Evolutionary conservation across 2,113 vertebrate genomes (phyloP).

Genomic region (Myiopsitta monachus): DNA sequence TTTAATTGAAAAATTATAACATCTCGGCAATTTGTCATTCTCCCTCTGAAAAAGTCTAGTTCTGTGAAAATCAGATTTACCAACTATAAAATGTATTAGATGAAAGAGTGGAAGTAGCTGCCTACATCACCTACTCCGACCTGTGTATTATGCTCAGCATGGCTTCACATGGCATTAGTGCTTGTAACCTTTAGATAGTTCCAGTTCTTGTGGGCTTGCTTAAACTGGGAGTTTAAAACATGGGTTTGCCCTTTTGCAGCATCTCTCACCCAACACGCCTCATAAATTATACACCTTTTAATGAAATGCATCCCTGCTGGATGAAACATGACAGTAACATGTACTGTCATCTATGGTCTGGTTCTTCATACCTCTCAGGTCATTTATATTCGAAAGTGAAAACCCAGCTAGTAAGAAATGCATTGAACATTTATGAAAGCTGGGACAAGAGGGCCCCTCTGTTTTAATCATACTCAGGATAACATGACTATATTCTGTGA

Average conservation of each 20-base stretch:
- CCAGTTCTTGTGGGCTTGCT: not conserved
- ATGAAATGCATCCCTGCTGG: not conserved
- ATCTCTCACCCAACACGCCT: not conserved
- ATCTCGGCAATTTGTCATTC: not conserved
- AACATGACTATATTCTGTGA: not conserved
- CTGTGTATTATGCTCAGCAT: not conserved
- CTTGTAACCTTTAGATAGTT: not conserved
- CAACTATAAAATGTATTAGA: not conserved
- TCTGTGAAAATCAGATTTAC: not conserved
- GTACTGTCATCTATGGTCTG: not conserved
- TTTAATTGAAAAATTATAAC: constrained; percentile 35
- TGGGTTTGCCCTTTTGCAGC: not conserved
- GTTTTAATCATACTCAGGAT: not conserved
- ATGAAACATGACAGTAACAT: not conserved
- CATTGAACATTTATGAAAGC: not conserved
- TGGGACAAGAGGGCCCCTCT: not conserved
- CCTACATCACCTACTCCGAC: not conserved
- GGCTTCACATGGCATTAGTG: fast-evolving
- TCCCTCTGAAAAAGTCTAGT: not conserved
- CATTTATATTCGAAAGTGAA: not conserved
- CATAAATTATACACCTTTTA: not conserved
- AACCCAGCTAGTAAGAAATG: not conserved
- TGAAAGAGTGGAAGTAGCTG: not conserved
- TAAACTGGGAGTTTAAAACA: not conserved
- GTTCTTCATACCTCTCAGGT: not conserved